Evolutionary conservation across 2,113 vertebrate species (phyloP).

Genomic region (Climacteris rufus): DNA sequence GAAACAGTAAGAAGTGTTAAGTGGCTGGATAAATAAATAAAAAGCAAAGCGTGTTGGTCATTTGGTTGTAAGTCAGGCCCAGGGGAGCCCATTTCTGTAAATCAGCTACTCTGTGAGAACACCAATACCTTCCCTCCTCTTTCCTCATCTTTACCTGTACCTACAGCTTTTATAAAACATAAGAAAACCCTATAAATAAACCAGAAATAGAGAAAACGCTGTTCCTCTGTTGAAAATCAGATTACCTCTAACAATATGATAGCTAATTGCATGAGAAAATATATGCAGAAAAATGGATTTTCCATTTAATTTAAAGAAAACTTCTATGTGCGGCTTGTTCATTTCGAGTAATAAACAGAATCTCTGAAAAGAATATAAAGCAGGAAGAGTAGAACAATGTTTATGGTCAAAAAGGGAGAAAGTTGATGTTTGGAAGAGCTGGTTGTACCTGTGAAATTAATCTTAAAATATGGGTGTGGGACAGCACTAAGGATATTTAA

Average conservation of each 20-base stretch:
- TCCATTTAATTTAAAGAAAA: not conserved
- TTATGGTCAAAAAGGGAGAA: not conserved
- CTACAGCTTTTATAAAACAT: not conserved
- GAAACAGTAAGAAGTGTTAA: not conserved
- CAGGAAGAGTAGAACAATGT: not conserved
- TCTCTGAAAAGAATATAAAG: not conserved
- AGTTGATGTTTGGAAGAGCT: not conserved
- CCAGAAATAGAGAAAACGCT: not conserved
- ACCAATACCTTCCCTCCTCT: not conserved
- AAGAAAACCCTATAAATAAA: not conserved
- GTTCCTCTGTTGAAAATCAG: not conserved
- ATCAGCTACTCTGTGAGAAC: not conserved
- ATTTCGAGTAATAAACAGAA: not conserved
- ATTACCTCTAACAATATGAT: not conserved
- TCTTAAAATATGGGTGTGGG: not conserved
- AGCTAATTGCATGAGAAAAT: not conserved
- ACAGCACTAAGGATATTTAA: not conserved
- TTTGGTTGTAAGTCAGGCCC: not conserved
- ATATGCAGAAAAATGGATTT: not conserved
- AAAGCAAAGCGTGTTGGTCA: not conserved
- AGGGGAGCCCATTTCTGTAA: not conserved
- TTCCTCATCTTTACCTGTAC: not conserved
- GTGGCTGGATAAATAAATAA: constrained; percentile 46
- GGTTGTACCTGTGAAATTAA: not conserved
- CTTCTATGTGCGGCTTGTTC: not conserved